Evolutionary conservation across 1,140 invertebrate species (phyloP), one percentile per base, ranked within the genome.

Genomic region (Hylaeus volcanicus): DNA sequence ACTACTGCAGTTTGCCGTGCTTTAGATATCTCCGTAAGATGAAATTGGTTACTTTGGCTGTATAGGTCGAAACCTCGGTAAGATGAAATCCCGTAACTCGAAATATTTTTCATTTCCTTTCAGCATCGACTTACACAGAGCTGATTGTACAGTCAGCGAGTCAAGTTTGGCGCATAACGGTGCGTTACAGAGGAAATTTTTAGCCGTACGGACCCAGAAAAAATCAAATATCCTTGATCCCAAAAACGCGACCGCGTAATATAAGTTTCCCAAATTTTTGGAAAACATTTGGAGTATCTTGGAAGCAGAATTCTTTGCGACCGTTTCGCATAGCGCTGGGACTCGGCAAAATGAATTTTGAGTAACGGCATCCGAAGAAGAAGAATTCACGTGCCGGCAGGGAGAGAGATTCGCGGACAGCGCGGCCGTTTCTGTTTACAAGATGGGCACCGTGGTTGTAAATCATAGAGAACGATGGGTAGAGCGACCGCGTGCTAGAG

Each of bases 371-470:
- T 51, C 58, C 39, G 55, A 70, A 74, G 58, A 68, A 74, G 77
- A 70, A 11, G 39, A 37, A 58, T 65, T 72, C 55, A 43, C 53
- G 60, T 39, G 26, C 41, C 15, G 45, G 64, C 14, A 72, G 72
- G 58, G 69, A 77, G 63, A 81, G 72, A 72, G 76, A 83, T 77
- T 81, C 82, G 78, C 74, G 78, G 65, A 55, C 65, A 79, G 71
- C 48, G 61, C 65, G 72, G 76, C 75, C 78, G 60, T 79, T 79
- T 82, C 87, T 89, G 88, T 92, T 91, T 90, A 90, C 88, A 90
- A 91, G 89, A 93, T 91, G 90, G 91, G 90, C 82, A 88, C 88
- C 88, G 88, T 88, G 88, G 88, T 87, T 90, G 88, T 92, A 92
- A 93, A 92, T 92, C 92, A 92, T 92, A 90, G 86, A 89, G 86